Evolutionary conservation across 1,140 invertebrate species (phyloP).

Genomic region (Penaeus chinensis): DNA sequence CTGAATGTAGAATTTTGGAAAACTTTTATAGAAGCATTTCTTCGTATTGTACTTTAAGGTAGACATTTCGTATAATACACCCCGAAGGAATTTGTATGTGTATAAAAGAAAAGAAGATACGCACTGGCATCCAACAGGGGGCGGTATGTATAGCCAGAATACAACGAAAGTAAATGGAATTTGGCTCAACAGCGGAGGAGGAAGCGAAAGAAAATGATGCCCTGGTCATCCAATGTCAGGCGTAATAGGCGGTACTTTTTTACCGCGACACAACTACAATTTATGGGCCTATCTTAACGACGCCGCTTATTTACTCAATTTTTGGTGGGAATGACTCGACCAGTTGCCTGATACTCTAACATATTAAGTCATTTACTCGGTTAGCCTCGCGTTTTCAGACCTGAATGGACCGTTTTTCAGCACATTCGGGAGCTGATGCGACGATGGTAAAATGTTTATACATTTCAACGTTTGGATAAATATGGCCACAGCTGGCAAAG

Average conservation of each 20-base stretch:
- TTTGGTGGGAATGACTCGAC: slow-evolving; percentile 54
- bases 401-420: too few species aligned
- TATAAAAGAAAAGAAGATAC: too few species aligned
- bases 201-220: slow-evolving; percentile 52
- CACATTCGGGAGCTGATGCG: too few species aligned
- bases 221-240: slow-evolving; percentile 57
- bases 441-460: too few species aligned
- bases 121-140: too few species aligned
- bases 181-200: background rate
- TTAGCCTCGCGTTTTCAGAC: slow-evolving; percentile 12
- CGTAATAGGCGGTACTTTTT: slow-evolving; percentile 50
- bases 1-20: too few species aligned
- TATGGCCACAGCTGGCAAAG: too few species aligned
- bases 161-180: slow-evolving; percentile 37
- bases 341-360: slow-evolving; percentile 48
- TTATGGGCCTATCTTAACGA: slow-evolving; percentile 61
- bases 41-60: too few species aligned
- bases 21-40: too few species aligned
- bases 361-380: slow-evolving; percentile 44
- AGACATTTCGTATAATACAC: too few species aligned
- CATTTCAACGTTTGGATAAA: too few species aligned
- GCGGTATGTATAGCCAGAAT: background rate
- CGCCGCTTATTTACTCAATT: slow-evolving; percentile 60
- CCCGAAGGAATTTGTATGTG: too few species aligned
- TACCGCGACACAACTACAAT: slow-evolving; percentile 44